Conservation (phyloP, 2,113 vertebrate genomes). For the Oncorhynchus mykiss region DNA sequence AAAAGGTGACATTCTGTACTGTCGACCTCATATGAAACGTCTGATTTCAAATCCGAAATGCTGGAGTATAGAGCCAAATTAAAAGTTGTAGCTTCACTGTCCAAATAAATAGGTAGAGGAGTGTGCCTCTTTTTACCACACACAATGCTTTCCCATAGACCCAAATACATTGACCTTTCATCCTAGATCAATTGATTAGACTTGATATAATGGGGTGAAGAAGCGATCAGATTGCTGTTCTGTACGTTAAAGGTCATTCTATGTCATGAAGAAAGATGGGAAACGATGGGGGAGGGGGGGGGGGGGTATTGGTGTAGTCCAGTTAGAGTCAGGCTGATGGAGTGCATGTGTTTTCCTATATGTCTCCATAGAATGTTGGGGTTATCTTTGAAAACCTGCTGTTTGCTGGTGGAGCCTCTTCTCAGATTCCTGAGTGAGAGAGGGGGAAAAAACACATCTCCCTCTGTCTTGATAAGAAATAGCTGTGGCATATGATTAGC, state of each 20-base stretch:
- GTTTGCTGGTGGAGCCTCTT: conserved; percentile 29
- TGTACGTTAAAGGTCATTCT: neutral
- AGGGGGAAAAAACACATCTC: neutral
- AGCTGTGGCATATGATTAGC: conserved; percentile 67
- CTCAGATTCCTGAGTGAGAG: conserved; percentile 39
- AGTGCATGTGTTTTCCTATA: neutral
- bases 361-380: conserved; percentile 36
- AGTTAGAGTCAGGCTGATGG: neutral
- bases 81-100: too few relatives aligned
- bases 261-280: neutral
- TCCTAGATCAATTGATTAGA: neutral
- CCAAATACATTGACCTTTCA: neutral
- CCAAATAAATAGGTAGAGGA: too few relatives aligned
- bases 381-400: conserved; percentile 13
- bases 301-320: neutral
- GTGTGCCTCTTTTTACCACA: neutral
- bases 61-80: too few relatives aligned
- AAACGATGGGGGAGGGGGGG: neutral
- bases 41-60: too few relatives aligned
- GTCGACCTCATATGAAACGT: too few relatives aligned
- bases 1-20: too few relatives aligned
- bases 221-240: neutral
- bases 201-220: too few relatives aligned
- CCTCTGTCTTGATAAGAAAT: conserved; percentile 57
- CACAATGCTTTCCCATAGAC: neutral